Conservation (phyloP, 1,140 invertebrate genomes). For the Pectinophora gossypiella region DNA sequence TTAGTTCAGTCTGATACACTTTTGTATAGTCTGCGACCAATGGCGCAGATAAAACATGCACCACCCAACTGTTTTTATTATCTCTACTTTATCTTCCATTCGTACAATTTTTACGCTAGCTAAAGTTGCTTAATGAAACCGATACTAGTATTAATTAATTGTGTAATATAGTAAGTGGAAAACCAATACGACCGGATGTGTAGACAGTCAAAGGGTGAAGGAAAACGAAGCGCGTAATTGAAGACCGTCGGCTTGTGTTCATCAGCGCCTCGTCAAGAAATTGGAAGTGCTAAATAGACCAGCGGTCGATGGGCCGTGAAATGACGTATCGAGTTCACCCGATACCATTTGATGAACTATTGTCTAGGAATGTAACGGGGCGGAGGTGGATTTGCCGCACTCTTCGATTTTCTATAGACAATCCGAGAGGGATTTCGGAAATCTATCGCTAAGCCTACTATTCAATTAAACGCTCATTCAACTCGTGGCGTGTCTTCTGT, state of each 20-base stretch:
- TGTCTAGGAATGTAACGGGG: slow-evolving; percentile 44
- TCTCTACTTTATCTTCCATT: background rate
- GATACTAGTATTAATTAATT: background rate
- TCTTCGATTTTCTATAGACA: slow-evolving; percentile 19
- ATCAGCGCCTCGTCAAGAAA: slow-evolving; percentile 41
- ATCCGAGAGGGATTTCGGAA: background rate
- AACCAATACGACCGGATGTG: slow-evolving; percentile 8
- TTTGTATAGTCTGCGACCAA: slow-evolving; percentile 46
- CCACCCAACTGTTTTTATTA: slow-evolving; percentile 4
- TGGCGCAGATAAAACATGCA: slow-evolving; percentile 19
- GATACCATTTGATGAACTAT: slow-evolving; percentile 57
- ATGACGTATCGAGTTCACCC: slow-evolving; percentile 49
- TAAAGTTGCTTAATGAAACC: background rate
- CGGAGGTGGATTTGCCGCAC: slow-evolving; percentile 20
- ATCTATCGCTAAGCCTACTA: background rate
- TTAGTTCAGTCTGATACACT: slow-evolving; percentile 51
- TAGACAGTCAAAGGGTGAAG: slow-evolving; percentile 7
- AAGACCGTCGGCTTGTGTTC: slow-evolving; percentile 16
- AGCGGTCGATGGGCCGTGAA: slow-evolving; percentile 54
- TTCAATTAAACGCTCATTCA: background rate
- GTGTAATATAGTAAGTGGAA: background rate
- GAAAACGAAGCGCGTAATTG: slow-evolving; percentile 33
- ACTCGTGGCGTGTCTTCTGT: background rate
- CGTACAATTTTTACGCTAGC: background rate
- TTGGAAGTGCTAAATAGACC: slow-evolving; percentile 59